Evolutionary conservation across 2,797 vertebrate species (phyloP), one percentile per base, ranked within the genome.

Genomic region (Urophycis tenuis): DNA sequence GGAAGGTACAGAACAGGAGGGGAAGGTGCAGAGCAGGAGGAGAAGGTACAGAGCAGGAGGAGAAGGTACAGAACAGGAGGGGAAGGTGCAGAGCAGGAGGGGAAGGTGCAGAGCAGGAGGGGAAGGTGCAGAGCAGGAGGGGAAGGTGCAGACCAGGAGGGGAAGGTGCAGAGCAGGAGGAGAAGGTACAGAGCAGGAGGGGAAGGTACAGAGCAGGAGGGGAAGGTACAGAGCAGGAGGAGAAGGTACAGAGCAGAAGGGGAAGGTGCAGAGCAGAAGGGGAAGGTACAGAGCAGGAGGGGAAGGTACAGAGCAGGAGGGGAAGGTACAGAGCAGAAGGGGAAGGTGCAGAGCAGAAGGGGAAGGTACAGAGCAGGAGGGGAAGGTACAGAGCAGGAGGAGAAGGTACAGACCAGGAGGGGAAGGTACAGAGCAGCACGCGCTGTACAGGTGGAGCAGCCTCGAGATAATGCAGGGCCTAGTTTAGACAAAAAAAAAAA

Each of bases 341-440:
- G n/a, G n/a, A n/a, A n/a, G n/a, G 39, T 41, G 5, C 39, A 41
- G n/a, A n/a, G n/a, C n/a, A 90, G 83, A 90, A 90, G 88, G 79
- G 78, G 75, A 80, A 72, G 74, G 84, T 85, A 87, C 77, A 85
- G 79, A 80, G 71, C 17, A n/a, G n/a, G n/a, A n/a, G n/a, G n/a
- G n/a, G n/a, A n/a, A n/a, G n/a, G 39, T 41, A 17, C 39, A 41
- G n/a, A n/a, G n/a, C n/a, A 90, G 88, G 87, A 90, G 88, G 79
- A 79, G 75, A 80, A 72, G 74, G 84, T 85, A 87, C 77, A 85
- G 79, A 80, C 72, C 17, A n/a, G n/a, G n/a, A n/a, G n/a, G n/a
- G n/a, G n/a, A n/a, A n/a, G n/a, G 39, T 41, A 17, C 39, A 41
- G n/a, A n/a, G n/a, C n/a, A 90, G 83, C 85, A 87, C 77, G 85